A percentile compares a stretch with the other conserved stretches of the same genome.
phyloP scores from a whole-genome alignment of 2,888 invertebrate species.

The Standfussiana lucernea region DNA sequence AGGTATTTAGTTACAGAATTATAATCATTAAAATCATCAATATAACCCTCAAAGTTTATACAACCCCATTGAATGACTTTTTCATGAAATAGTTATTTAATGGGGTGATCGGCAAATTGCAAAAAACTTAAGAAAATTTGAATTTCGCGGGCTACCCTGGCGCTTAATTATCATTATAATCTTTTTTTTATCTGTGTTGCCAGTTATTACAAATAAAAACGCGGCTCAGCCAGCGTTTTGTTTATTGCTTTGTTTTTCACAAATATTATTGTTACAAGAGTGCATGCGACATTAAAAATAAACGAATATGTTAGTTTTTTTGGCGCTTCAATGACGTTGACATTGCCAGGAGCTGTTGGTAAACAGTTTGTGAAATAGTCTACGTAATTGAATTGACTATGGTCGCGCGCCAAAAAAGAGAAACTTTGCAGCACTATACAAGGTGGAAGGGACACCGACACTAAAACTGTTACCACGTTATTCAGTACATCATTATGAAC shows the following conservation, averaged over 20 bases:
- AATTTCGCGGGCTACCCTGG: no score
- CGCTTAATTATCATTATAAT: neutral
- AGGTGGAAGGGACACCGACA: no score
- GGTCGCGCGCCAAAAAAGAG: neutral
- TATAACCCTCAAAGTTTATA: no score
- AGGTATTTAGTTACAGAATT: no score
- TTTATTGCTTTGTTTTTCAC: slow-evolving; percentile 1
- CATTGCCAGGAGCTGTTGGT: neutral
- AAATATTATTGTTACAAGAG: slow-evolving; percentile 15
- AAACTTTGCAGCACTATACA: neutral
- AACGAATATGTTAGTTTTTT: neutral
- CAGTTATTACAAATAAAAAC: slow-evolving; percentile 38
- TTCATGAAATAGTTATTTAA: no score
- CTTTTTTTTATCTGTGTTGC: slow-evolving; percentile 45
- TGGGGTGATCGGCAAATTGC: no score
- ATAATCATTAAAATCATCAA: no score
- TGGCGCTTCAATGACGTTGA: neutral
- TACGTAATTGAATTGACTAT: neutral
- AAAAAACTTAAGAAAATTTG: no score
- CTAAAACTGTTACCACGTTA: no score
- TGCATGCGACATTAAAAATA: neutral
- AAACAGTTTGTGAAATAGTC: neutral
- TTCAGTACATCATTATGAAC: no score
- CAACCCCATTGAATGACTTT: no score
- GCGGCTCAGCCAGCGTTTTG: slow-evolving; percentile 36